phyloP scores from a whole-genome alignment of 2,797 vertebrate species.

The Helarctos malayanus region DNA sequence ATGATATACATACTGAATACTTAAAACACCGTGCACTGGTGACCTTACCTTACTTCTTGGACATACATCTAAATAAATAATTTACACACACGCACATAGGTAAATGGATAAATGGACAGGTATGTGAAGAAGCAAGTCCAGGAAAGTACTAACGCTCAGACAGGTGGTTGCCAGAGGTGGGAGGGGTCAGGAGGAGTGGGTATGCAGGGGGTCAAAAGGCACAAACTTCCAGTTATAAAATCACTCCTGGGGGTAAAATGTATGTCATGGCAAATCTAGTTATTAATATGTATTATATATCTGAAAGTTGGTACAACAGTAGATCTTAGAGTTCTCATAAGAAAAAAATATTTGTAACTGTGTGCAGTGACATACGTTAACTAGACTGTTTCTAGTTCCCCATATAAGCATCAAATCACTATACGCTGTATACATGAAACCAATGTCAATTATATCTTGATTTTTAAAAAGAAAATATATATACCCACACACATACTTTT shows the following conservation, averaged over 20 bases:
- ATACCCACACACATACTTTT: not conserved
- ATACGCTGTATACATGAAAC: not conserved
- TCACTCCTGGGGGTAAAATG: not conserved
- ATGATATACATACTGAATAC: not conserved
- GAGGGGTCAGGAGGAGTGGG: not conserved
- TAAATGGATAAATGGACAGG: not conserved
- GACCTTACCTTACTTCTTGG: not conserved
- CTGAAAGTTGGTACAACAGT: not conserved
- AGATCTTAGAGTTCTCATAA: not conserved
- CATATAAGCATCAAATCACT: not conserved
- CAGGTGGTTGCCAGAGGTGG: not conserved
- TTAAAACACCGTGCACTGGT: not conserved
- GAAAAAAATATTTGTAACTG: not conserved
- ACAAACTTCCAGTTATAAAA: not conserved
- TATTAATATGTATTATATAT: not conserved
- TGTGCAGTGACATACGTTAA: not conserved
- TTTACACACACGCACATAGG: not conserved
- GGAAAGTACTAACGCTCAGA: not conserved
- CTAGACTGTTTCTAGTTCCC: not conserved
- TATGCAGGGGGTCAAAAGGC: not conserved
- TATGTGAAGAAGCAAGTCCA: not conserved
- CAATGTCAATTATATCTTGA: not conserved
- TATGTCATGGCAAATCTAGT: not conserved
- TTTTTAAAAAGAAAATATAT: not conserved
- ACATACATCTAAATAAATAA: constrained; percentile 14